Evolutionary conservation across 2,113 vertebrate species (phyloP).

Genomic region (Dipodomys ordii): DNA sequence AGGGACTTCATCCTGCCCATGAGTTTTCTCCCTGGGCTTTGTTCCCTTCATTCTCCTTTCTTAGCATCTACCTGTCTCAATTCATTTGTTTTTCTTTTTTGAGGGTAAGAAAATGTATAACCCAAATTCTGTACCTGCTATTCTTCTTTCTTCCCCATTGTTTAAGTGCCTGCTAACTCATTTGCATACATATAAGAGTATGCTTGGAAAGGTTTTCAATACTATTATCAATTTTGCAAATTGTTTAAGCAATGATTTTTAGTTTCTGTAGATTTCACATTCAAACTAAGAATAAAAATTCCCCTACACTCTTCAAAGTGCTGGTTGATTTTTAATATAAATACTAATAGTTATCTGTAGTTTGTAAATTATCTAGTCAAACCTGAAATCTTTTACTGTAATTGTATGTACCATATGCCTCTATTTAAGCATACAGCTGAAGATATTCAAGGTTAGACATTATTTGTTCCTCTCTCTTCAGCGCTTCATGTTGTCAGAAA

Average conservation of each 20-base stretch:
- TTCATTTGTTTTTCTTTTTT: not conserved
- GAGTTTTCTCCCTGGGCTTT: not conserved
- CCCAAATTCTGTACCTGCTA: not conserved
- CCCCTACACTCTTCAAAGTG: not conserved
- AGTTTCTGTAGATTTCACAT: not conserved
- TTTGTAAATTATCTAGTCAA: not conserved
- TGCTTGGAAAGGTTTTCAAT: not conserved
- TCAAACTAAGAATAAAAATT: conserved; percentile 33
- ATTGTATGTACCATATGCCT: not conserved
- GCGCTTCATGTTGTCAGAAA: not conserved
- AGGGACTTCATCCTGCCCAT: not conserved
- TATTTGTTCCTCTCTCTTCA: not conserved
- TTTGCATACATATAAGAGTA: not conserved
- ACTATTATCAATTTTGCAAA: not conserved
- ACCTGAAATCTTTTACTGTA: not conserved
- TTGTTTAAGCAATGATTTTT: not conserved
- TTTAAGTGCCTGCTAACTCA: not conserved
- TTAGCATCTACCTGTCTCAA: not conserved
- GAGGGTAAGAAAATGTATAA: not conserved
- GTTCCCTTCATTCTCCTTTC: not conserved
- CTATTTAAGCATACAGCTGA: not conserved
- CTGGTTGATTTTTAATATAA: conserved; percentile 16
- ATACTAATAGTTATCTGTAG: not conserved
- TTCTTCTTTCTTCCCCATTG: not conserved
- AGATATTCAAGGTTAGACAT: not conserved